phyloP scores from a whole-genome alignment of 2,888 invertebrate genomes.

The Syrphus vitripennis region DNA sequence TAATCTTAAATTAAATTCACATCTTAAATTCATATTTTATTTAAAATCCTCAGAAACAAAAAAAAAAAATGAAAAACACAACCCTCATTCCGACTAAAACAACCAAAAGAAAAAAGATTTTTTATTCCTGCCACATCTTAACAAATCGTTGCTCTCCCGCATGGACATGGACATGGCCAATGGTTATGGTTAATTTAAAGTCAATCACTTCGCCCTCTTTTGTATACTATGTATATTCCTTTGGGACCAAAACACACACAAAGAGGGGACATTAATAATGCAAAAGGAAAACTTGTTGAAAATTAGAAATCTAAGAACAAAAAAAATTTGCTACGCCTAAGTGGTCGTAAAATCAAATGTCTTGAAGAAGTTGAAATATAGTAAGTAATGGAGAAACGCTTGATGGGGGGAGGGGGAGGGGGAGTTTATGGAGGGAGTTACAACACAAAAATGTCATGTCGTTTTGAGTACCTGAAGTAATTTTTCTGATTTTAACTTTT shows the following conservation, averaged over 20 bases:
- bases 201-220: slow-evolving; percentile 19
- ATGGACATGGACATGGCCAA: too few relatives aligned
- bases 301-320: slow-evolving; percentile 9
- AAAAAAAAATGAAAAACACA: not conserved
- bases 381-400: not conserved
- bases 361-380: not conserved
- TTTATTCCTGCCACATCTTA: not conserved
- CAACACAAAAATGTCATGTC: not conserved
- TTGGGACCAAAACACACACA: not conserved
- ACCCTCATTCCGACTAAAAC: not conserved
- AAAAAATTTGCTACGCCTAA: not conserved
- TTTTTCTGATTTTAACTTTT: not conserved
- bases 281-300: slow-evolving; percentile 27
- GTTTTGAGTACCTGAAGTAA: not conserved
- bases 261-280: slow-evolving; percentile 18
- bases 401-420: too few relatives aligned
- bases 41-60: too few relatives aligned
- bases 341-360: slow-evolving; percentile 23
- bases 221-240: too few relatives aligned
- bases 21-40: not conserved
- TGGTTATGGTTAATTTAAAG: slow-evolving; percentile 33
- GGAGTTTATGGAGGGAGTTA: not conserved
- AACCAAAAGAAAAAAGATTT: not conserved
- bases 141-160: not conserved
- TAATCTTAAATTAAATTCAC: not conserved